phyloP scores from a whole-genome alignment of 2,113 vertebrate genomes.

The Elachura formosa region DNA sequence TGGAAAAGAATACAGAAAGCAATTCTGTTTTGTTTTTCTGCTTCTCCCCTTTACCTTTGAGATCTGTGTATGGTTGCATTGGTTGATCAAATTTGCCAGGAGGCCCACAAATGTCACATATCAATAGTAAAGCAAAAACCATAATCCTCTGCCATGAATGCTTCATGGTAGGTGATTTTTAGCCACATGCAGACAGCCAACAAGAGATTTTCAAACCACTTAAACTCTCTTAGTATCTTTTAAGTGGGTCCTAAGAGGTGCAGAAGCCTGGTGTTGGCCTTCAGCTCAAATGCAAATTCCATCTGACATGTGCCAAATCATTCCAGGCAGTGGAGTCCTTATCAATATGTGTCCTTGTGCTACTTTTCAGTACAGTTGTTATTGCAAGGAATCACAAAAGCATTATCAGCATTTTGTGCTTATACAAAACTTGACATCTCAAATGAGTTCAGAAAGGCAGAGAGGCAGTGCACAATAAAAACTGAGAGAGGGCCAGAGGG shows the following conservation, averaged over 20 bases:
- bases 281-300: constrained; percentile 2
- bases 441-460: not conserved
- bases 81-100: not conserved
- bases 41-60: not conserved
- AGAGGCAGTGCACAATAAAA: not conserved
- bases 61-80: not conserved
- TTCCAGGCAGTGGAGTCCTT: not conserved
- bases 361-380: not conserved
- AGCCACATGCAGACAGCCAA: not conserved
- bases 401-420: not conserved
- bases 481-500: not conserved
- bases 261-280: not conserved
- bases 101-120: not conserved
- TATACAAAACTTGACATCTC: not conserved
- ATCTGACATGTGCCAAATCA: not conserved
- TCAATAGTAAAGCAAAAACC: not conserved
- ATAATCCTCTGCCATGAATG: not conserved
- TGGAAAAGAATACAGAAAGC: not conserved
- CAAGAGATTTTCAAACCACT: not conserved
- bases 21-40: constrained; percentile 7
- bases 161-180: not conserved
- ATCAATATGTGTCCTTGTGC: not conserved
- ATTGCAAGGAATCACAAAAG: not conserved
- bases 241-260: constrained; percentile 29
- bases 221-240: constrained; percentile 16